These are phyloP conservation scores for Acipenser ruthenus DNA, from an alignment of 2,797 vertebrate species.

Conservation along the genomic window DNA sequence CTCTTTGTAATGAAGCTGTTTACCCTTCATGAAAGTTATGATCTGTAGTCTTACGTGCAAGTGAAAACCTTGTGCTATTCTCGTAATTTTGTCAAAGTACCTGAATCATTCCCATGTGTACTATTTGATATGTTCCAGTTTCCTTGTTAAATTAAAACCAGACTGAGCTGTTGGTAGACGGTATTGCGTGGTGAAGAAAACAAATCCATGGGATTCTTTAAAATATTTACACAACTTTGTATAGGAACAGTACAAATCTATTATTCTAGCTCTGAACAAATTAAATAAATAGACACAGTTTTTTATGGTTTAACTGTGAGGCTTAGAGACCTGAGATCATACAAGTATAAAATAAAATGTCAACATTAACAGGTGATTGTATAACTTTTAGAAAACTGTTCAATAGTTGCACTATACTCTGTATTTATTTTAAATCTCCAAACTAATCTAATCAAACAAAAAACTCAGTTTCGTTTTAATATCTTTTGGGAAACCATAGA, in stretches of 20 bases:
- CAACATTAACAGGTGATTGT: too few species aligned
- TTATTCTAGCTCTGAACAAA: background rate
- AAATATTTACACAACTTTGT: background rate
- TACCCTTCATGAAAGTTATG: background rate
- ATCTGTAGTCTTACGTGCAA: slow-evolving; percentile 2
- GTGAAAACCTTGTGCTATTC: background rate
- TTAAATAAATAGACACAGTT: background rate
- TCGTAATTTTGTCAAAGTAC: slow-evolving; percentile 1
- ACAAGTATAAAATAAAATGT: background rate
- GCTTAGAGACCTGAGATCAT: background rate
- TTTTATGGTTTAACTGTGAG: background rate
- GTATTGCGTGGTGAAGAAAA: background rate
- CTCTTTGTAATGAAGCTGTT: background rate
- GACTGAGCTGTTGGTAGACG: slow-evolving; percentile 4
- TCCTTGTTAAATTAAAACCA: slow-evolving; percentile 1
- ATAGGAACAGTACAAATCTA: background rate
- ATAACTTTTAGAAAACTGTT: too few species aligned
- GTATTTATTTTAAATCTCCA: too few species aligned
- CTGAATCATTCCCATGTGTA: slow-evolving; percentile 4
- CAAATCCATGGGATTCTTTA: background rate
- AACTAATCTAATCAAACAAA: too few species aligned
- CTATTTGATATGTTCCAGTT: background rate
- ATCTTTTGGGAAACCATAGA: too few species aligned
- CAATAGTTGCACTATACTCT: too few species aligned
- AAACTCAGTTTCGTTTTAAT: too few species aligned